These are phyloP conservation scores for Atherinosoma microstoma DNA, from an alignment of 2,797 vertebrate species.

Conservation along the genomic window DNA sequence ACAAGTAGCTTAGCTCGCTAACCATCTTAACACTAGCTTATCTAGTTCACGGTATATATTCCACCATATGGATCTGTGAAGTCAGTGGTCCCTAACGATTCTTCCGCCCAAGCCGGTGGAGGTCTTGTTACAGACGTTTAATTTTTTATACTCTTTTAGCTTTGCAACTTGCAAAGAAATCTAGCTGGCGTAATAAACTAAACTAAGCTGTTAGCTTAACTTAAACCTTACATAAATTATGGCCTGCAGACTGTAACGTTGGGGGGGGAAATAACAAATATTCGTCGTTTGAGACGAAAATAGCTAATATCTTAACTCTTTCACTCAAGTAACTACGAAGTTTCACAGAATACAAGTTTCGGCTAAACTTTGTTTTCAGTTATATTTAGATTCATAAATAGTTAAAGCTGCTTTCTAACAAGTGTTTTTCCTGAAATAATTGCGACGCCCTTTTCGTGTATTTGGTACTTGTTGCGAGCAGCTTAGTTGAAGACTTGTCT, in stretches of 20 bases:
- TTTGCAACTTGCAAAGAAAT: not conserved
- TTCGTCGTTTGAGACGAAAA: not conserved
- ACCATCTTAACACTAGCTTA: conserved; percentile 17
- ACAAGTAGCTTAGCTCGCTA: conserved; percentile 25
- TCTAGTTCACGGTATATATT: conserved; percentile 13
- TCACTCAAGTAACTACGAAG: not conserved
- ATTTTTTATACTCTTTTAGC: not conserved
- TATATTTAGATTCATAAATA: not conserved
- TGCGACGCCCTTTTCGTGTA: not conserved
- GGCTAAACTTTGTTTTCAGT: no score
- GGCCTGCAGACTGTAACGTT: not conserved
- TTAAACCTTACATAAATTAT: not conserved
- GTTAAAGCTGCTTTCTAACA: not conserved
- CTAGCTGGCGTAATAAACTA: no score
- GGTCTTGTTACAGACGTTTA: not conserved
- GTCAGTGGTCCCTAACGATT: not conserved
- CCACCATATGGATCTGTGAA: not conserved
- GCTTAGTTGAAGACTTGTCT: not conserved
- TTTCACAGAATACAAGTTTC: no score
- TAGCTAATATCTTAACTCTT: not conserved
- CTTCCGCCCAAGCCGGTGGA: not conserved
- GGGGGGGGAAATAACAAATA: not conserved
- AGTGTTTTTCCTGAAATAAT: not conserved
- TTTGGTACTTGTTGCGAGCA: no score
- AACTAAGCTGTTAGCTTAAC: not conserved